Percentiles rank a stretch among this genome's conserved stretches.
Evolutionary conservation across 2,113 vertebrate species (phyloP).

Genomic region (Ivindomyrus marchei): DNA sequence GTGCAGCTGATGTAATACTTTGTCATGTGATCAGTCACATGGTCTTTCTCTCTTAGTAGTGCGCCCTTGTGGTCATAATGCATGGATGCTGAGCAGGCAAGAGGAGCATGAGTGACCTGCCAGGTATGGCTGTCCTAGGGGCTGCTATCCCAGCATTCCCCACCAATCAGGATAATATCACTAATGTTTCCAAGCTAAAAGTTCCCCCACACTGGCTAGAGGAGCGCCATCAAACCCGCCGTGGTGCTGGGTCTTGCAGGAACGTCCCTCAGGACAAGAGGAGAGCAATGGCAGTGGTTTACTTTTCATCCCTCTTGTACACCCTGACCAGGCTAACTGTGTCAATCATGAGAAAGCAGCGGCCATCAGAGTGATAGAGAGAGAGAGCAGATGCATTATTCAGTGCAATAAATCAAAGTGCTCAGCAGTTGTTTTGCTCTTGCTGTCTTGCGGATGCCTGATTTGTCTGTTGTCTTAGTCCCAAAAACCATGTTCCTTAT

Average conservation of each 20-base stretch:
- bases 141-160: not conserved
- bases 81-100: not conserved
- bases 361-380: not conserved
- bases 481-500: not conserved
- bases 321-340: not conserved
- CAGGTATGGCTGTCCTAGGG: not conserved
- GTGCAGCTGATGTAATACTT: not conserved
- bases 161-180: not conserved
- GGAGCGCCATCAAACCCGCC: not conserved
- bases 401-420: not conserved
- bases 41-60: not conserved
- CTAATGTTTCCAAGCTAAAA: not conserved
- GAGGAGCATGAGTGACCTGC: not conserved
- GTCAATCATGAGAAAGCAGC: not conserved
- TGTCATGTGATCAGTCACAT: not conserved
- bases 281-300: not conserved
- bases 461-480: not conserved
- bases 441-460: not conserved
- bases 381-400: not conserved
- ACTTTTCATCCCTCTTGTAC: not conserved
- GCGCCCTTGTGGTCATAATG: not conserved
- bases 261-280: not conserved
- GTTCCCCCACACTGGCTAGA: not conserved
- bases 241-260: not conserved
- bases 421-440: not conserved